These are phyloP conservation scores for Oreotrochilus melanogaster DNA, from an alignment of 2,113 vertebrate species.

Conservation along the genomic window DNA sequence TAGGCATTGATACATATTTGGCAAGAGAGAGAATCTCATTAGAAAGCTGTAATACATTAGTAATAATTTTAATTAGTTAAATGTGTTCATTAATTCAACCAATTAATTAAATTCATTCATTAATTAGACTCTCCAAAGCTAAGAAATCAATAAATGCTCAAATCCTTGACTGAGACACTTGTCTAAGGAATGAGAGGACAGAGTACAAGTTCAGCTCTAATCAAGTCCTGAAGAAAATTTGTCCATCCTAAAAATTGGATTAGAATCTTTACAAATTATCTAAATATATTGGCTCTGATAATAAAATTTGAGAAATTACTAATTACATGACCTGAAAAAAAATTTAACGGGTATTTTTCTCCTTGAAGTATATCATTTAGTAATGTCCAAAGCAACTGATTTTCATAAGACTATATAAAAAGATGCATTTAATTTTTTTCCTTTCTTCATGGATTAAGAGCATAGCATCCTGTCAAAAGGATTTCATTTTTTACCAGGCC, in stretches of 20 bases:
- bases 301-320: neutral
- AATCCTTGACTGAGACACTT: neutral
- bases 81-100: neutral
- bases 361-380: neutral
- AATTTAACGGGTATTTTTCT: neutral
- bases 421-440: neutral
- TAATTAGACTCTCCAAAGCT: neutral
- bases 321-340: neutral
- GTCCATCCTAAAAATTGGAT: neutral
- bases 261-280: neutral
- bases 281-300: neutral
- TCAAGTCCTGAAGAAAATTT: neutral
- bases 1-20: neutral
- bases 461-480: neutral
- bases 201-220: neutral
- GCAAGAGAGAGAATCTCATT: neutral
- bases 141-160: conserved; percentile 5
- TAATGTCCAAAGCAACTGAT: neutral
- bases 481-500: neutral
- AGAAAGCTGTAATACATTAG: neutral
- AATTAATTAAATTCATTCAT: neutral
- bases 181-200: neutral
- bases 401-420: neutral
- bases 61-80: conserved; percentile 17
- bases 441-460: neutral